A percentile compares a stretch with the other conserved stretches of the same genome.
Conservation (phyloP, 2,113 vertebrate genomes). For the Lota lota region DNA sequence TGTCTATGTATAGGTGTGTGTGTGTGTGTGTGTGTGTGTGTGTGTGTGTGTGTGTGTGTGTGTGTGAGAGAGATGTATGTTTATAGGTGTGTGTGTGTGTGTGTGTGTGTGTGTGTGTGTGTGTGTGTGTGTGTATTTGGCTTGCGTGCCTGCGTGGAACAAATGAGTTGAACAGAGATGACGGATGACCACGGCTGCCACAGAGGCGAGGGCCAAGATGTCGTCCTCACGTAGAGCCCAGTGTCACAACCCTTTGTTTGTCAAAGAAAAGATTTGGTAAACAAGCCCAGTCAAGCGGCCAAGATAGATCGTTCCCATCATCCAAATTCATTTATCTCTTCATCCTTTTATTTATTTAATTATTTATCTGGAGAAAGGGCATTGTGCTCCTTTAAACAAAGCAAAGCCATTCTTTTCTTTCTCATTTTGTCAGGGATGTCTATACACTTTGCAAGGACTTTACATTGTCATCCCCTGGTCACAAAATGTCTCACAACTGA, state of each 20-base stretch:
- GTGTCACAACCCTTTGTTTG: constrained; percentile 34
- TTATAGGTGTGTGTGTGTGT: no score
- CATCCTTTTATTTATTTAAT: constrained; percentile 51
- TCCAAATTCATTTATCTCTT: constrained; percentile 62
- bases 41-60: no score
- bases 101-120: no score
- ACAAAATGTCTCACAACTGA: constrained; percentile 3
- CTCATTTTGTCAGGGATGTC: constrained; percentile 24
- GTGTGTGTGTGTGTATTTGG: no score
- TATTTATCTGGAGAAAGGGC: constrained; percentile 41
- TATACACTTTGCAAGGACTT: constrained; percentile 12
- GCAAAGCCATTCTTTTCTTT: constrained; percentile 18
- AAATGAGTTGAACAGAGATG: constrained; percentile 38
- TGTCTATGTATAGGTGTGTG: no score
- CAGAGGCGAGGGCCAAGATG: constrained; percentile 39
- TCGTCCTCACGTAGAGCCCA: constrained; percentile 45
- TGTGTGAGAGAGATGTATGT: no score
- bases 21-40: no score
- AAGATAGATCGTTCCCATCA: constrained; percentile 63
- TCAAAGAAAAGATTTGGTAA: constrained; percentile 62
- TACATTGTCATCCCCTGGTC: constrained; percentile 22
- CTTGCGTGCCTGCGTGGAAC: no score
- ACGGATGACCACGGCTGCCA: constrained; percentile 56
- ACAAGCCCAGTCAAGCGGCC: constrained; percentile 61
- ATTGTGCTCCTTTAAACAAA: constrained; percentile 16